Evolutionary conservation across 2,113 vertebrate genomes (phyloP).

Genomic region (Crotalus tigris): DNA sequence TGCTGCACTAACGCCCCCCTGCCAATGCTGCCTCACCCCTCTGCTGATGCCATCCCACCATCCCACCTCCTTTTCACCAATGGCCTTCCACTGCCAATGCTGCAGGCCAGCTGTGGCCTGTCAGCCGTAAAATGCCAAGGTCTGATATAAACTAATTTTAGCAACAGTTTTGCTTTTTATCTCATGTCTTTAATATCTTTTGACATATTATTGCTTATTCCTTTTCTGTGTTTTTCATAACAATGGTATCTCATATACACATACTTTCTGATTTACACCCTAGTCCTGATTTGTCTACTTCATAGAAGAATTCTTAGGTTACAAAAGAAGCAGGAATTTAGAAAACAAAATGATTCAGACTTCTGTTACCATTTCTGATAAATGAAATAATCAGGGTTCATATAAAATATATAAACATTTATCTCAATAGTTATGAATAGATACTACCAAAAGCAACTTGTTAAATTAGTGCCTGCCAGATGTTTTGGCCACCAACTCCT

Average conservation of each 20-base stretch:
- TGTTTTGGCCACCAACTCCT: not conserved
- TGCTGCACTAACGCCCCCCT: not conserved
- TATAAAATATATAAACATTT: not conserved
- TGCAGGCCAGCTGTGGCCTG: not conserved
- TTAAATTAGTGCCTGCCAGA: not conserved
- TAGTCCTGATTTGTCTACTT: not conserved
- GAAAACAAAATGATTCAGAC: not conserved
- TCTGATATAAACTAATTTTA: not conserved
- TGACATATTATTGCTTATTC: not conserved
- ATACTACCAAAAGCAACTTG: not conserved
- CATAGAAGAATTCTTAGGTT: not conserved
- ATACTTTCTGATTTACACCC: not conserved
- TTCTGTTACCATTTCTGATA: not conserved
- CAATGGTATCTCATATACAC: not conserved
- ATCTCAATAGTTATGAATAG: not conserved
- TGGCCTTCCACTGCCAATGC: not conserved
- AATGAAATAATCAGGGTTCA: not conserved
- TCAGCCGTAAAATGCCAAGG: not conserved
- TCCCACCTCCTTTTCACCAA: too few species aligned
- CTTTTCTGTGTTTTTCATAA: not conserved
- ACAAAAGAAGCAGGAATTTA: not conserved
- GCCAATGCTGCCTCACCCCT: too few species aligned
- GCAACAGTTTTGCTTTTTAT: not conserved
- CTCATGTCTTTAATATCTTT: not conserved
- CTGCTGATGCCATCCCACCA: too few species aligned